These are phyloP conservation scores for Phyllopteryx taeniolatus DNA, from an alignment of 2,113 vertebrate genomes.

Conservation along the genomic window DNA sequence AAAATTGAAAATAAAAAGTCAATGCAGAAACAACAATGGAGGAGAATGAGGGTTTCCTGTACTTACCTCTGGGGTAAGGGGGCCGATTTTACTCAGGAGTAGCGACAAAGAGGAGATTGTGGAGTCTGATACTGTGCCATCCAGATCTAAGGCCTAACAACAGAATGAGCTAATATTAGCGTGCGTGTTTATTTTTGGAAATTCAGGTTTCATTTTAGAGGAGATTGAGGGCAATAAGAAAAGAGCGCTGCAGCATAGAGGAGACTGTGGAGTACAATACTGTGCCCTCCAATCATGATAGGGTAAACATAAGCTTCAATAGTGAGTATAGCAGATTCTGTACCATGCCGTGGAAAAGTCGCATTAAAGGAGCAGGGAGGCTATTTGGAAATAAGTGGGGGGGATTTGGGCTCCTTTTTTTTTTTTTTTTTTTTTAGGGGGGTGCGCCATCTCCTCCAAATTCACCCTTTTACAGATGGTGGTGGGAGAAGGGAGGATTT, in stretches of 20 bases:
- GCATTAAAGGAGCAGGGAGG: constrained; percentile 32
- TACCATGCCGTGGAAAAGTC: neutral
- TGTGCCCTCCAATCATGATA: too few relatives aligned
- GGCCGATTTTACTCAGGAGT: too few relatives aligned
- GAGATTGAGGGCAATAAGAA: neutral
- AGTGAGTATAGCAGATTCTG: too few relatives aligned
- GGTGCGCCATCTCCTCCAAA: constrained; percentile 23
- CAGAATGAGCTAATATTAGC: too few relatives aligned
- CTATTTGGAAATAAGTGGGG: constrained; percentile 17
- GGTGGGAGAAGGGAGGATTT: constrained; percentile 47
- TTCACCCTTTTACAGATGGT: constrained; percentile 50
- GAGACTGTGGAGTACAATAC: neutral
- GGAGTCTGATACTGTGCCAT: too few relatives aligned
- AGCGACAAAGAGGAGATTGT: neutral
- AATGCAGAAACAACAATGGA: too few relatives aligned
- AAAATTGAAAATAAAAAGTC: neutral
- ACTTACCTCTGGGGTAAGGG: too few relatives aligned
- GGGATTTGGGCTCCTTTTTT: constrained; percentile 9
- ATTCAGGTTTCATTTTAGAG: neutral
- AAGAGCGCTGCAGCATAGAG: neutral
- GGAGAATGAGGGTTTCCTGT: too few relatives aligned
- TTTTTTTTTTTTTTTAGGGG: constrained; percentile 9
- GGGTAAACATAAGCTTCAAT: too few relatives aligned
- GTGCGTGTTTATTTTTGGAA: too few relatives aligned
- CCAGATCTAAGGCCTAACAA: too few relatives aligned